phyloP scores from a whole-genome alignment of 1,140 invertebrate genomes.

The Contarinia nasturtii region DNA sequence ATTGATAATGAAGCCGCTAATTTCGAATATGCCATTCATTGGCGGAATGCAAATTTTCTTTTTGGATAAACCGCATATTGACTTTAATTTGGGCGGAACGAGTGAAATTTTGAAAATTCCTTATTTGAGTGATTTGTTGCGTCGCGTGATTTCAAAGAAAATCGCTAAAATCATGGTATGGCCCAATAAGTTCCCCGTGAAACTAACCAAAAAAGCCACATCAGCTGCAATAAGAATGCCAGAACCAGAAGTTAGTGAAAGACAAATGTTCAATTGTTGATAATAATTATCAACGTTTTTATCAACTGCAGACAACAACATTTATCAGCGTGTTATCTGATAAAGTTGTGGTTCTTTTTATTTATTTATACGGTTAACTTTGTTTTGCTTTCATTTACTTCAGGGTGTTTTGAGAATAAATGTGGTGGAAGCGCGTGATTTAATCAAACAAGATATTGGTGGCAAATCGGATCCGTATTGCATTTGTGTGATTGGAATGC shows the following conservation, averaged over 20 bases:
- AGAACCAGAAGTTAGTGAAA: constrained; percentile 57
- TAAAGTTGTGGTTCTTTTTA: too few relatives aligned
- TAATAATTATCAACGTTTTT: too few relatives aligned
- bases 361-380: too few relatives aligned
- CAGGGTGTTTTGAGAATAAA: constrained; percentile 70
- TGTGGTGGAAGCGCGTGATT: constrained; percentile 78
- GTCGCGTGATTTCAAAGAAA: constrained; percentile 74
- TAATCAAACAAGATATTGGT: constrained; percentile 81
- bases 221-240: constrained; percentile 61
- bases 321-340: too few relatives aligned
- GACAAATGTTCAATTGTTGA: background rate
- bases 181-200: constrained; percentile 81
- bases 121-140: constrained; percentile 73
- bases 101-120: constrained; percentile 88
- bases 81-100: constrained; percentile 86
- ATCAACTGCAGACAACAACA: too few relatives aligned
- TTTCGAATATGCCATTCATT: constrained; percentile 69
- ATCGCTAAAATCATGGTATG: constrained; percentile 76
- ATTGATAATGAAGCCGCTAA: constrained; percentile 83
- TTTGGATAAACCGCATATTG: constrained; percentile 83
- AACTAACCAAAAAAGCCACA: constrained; percentile 61
- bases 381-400: too few relatives aligned
- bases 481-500: constrained; percentile 67
- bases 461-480: constrained; percentile 93
- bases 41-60: constrained; percentile 89